phyloP scores from a whole-genome alignment of 1,140 invertebrate genomes.

The Procambarus clarkii region DNA sequence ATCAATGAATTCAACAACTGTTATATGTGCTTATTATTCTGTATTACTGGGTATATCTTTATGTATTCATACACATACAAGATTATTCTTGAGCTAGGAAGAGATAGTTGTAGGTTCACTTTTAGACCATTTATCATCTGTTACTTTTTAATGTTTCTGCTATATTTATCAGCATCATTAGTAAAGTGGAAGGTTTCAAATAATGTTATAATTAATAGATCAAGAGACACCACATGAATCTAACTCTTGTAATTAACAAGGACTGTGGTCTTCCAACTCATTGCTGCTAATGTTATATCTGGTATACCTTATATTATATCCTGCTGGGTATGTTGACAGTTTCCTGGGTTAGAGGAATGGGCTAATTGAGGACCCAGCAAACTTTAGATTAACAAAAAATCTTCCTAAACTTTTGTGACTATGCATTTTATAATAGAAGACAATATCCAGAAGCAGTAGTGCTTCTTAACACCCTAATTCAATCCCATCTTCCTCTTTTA shows the following conservation, averaged over 20 bases:
- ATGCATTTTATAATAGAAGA: constrained; percentile 8
- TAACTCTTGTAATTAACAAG: background rate
- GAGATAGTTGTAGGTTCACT: background rate
- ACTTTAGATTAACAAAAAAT: background rate
- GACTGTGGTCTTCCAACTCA: background rate
- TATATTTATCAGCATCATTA: background rate
- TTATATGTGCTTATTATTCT: background rate
- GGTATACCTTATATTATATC: constrained; percentile 1
- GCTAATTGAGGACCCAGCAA: constrained; percentile 1
- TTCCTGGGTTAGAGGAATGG: background rate
- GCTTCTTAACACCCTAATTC: too few relatives aligned
- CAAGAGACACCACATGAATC: background rate
- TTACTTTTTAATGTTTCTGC: background rate
- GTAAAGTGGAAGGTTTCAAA: background rate
- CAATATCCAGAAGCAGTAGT: background rate
- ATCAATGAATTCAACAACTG: background rate
- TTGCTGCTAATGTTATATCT: background rate
- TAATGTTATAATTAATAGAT: background rate
- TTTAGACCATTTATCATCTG: background rate
- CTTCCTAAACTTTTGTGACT: constrained; percentile 30
- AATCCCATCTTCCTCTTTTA: too few relatives aligned
- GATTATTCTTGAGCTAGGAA: background rate
- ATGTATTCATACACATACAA: background rate
- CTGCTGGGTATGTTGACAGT: background rate
- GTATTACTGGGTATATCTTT: background rate